Evolutionary conservation across 92 coral and sea anemone genomes (phyloP), one percentile per base, ranked within the genome.

Genomic region (Phymanthus crucifer): DNA sequence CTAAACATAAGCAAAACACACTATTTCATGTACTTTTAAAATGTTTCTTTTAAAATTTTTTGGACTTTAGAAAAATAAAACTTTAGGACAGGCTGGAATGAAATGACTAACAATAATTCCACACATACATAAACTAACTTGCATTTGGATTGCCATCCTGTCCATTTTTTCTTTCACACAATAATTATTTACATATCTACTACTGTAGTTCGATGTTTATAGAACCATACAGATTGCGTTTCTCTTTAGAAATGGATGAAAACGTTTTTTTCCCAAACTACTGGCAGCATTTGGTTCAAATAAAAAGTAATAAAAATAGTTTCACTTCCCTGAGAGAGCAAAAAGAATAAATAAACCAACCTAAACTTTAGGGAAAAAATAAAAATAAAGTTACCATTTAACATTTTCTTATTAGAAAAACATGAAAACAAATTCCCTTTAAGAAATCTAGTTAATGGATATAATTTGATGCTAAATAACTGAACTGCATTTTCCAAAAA

Each of bases 51-150:
- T 61, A 61, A 61, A 61, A 61, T 61, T 61, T 13, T 61, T 27
- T 2, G 14, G 48, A 43, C 68, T 61, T 61, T 61, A 61, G 68
- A 61, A 61, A 61, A 61, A 61, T 61, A 61, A 61, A 61, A 61
- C 34, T 61, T 61, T 61, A 27, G 68, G 29, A 61, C 34, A 27
- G 35, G 34, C 1, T 43, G 48, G 48, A 54, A 54, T 43, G 48
- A 17, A 54, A 54, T 54, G 64, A 61, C 16, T 61, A 27, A 61
- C 17, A 11, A 61, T 61, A 11, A 61, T 61, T 8, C 68, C 67
- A 61, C 17, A n/a, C 29, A 61, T 61, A 27, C 68, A 61, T 14
- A 26, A 61, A 26, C 34, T 11, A 61, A 27, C 68, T 8, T 24
- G 29, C 68, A 9, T 4, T 61, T 61, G 17, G 19, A 61, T 29